Percentiles rank a stretch among this genome's conserved stretches.
phyloP scores from a whole-genome alignment of 2,888 invertebrate species.

The Nezara viridula region DNA sequence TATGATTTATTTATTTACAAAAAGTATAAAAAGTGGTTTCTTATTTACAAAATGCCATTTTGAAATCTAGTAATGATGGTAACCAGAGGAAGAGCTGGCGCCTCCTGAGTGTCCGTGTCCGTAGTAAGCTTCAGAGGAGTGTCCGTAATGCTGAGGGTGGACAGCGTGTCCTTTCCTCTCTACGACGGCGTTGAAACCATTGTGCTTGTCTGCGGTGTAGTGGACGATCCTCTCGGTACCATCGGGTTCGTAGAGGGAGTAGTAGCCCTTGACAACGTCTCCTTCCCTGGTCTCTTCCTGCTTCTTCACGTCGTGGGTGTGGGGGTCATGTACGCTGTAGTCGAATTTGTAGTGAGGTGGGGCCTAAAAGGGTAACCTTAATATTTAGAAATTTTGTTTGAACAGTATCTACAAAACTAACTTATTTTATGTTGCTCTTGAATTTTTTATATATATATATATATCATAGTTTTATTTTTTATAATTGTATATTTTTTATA shows the following conservation, averaged over 20 bases:
- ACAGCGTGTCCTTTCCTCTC: conserved; percentile 59
- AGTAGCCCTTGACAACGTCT: conserved; percentile 64
- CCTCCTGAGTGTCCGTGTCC: conserved; percentile 33
- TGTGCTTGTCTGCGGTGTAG: conserved; percentile 62
- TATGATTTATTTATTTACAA: conserved; percentile 5
- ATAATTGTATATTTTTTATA: too few relatives aligned
- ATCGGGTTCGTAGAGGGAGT: conserved; percentile 61
- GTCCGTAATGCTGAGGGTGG: conserved; percentile 62
- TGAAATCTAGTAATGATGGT: neutral
- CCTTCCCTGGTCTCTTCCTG: conserved; percentile 65
- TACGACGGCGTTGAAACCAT: conserved; percentile 62
- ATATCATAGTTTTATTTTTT: too few relatives aligned
- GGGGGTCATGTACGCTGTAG: conserved; percentile 65
- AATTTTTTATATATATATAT: too few relatives aligned
- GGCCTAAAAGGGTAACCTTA: conserved; percentile 59
- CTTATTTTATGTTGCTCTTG: too few relatives aligned
- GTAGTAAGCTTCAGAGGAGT: conserved; percentile 54
- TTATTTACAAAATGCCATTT: neutral
- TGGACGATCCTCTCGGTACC: conserved; percentile 60
- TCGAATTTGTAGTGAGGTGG: conserved; percentile 65
- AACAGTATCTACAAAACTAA: too few relatives aligned
- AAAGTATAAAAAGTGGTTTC: neutral
- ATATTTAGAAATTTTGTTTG: neutral
- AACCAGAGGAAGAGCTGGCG: conserved; percentile 15
- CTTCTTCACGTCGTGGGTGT: conserved; percentile 64